Evolutionary conservation across 2,888 invertebrate genomes (phyloP), one percentile per base, ranked within the genome.

Genomic region (Kryphioiulus occultus): DNA sequence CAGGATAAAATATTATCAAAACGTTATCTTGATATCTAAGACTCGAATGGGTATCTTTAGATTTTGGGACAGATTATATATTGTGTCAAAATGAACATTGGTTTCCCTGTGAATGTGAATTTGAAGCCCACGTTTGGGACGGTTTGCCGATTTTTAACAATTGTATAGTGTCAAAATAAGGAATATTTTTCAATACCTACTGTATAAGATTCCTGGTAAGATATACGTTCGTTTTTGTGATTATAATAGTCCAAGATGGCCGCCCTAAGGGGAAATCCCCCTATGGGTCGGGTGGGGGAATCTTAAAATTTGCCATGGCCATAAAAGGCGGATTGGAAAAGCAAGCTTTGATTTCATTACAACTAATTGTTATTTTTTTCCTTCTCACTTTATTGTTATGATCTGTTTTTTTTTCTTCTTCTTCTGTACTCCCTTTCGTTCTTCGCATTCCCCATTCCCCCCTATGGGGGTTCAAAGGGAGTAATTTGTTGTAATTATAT

Each of bases 261-360:
- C 22, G 26, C 68, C 68, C 10, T 0, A 68, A 26, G 68, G 68
- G 35, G 26, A 68, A 26, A 68, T 26, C 68, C 68, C 26, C 26
- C 59, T 7, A 2, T 22, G 22, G 68, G 68, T 9, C 4, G 26
- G 10, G 68, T 0, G 68, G 53, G 4, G 53, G n/a, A 3, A 68
- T 68, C 68, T 68, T 68, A 26, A 68, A 68, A 68, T 26, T n/a
- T 19, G 53, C 53, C 53, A 53, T 1, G 53, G n/a, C 53, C 53
- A 53, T 68, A 68, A 68, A 68, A 68, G 68, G 68, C 68, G 68
- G 68, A 68, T 68, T 68, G 68, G 68, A 26, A 68, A 68, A 68
- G 68, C 12, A 10, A 68, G 68, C 68, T 68, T 68, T 68, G 68
- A 68, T 68, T 68, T 68, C 68, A 68, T 68, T 68, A 68, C 68